phyloP scores from a whole-genome alignment of 2,888 invertebrate genomes.

The Nemotelus nigrinus region DNA sequence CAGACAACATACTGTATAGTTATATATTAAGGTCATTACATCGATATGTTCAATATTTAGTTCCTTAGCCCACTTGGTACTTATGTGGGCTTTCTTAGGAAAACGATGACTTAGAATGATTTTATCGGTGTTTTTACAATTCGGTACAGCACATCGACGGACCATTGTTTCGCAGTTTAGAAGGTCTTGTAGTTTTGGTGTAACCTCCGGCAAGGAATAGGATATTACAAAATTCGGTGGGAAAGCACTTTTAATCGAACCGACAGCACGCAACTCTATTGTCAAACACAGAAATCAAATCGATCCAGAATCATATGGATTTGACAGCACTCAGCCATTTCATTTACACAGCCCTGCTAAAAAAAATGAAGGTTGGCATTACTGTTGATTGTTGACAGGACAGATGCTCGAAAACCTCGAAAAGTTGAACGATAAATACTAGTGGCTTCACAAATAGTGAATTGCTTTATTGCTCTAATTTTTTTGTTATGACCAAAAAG shows the following conservation, averaged over 20 bases:
- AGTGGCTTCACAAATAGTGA: no score
- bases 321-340: background rate
- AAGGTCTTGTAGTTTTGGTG: background rate
- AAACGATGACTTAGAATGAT: slow-evolving; percentile 29
- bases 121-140: slow-evolving; percentile 19
- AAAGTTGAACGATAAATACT: no score
- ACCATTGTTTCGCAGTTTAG: background rate
- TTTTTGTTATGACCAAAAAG: no score
- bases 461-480: no score
- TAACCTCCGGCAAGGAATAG: background rate
- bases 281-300: slow-evolving; percentile 28
- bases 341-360: no score
- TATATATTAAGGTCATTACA: background rate
- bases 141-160: slow-evolving; percentile 9
- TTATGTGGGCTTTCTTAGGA: background rate
- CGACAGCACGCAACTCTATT: background rate
- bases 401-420: no score
- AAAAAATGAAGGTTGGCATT: no score
- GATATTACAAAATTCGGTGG: background rate
- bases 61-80: background rate
- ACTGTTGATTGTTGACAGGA: no score
- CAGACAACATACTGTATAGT: slow-evolving; percentile 11
- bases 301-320: background rate
- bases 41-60: background rate
- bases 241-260: slow-evolving; percentile 3